These are phyloP conservation scores for Phytoseiulus persimilis DNA, from an alignment of 2,888 invertebrate genomes.

Conservation along the genomic window DNA sequence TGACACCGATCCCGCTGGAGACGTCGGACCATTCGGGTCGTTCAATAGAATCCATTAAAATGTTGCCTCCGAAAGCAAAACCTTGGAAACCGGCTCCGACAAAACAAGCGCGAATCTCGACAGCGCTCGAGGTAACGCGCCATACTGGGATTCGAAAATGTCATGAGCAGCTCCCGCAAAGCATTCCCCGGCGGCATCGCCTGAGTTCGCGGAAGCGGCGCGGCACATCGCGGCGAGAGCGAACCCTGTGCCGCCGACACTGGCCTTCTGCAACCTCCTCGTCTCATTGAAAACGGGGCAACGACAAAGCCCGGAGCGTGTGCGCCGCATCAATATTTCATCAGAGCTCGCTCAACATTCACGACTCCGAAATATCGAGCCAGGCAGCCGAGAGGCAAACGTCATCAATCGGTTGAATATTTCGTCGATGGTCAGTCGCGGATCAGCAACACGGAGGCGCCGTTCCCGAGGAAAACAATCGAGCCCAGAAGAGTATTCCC, in stretches of 20 bases:
- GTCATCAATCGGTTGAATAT: neutral
- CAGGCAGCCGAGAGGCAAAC: neutral
- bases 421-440: neutral
- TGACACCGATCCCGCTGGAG: neutral
- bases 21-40: neutral
- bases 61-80: neutral
- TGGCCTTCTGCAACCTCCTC: too few species aligned
- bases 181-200: too few species aligned
- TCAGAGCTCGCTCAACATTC: neutral
- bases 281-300: too few species aligned
- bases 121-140: neutral
- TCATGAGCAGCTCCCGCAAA: neutral
- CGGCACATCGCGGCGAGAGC: too few species aligned
- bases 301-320: neutral
- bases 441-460: neutral
- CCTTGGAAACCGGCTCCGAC: neutral
- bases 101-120: neutral
- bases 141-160: neutral
- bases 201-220: neutral
- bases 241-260: too few species aligned
- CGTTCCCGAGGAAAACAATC: neutral
- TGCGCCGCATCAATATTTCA: neutral
- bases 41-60: neutral
- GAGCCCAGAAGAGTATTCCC: too few species aligned
- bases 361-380: neutral